A percentile compares a stretch with the other conserved stretches of the same genome.
phyloP scores from a whole-genome alignment of 30 jellyfish, hydroid and myxozoan species.

The Pseudorhiza aurosa region DNA sequence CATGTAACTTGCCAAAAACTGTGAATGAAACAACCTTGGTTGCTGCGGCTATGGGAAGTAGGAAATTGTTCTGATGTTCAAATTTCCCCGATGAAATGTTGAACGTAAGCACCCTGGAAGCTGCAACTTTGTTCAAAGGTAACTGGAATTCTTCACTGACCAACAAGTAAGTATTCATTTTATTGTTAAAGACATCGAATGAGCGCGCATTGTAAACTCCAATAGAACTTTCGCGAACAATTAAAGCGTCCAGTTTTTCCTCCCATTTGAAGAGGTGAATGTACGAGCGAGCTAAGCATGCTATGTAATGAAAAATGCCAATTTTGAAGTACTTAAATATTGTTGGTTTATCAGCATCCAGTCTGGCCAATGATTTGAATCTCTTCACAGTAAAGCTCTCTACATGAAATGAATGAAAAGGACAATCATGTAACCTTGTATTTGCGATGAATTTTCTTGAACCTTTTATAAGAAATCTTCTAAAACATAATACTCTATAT shows the following conservation, averaged over 20 bases:
- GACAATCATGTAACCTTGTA: too few relatives aligned
- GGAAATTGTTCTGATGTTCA: conserved; percentile 50
- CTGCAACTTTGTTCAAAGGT: conserved; percentile 3
- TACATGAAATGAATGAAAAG: too few relatives aligned
- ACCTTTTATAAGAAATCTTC: too few relatives aligned
- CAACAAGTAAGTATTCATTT: conserved; percentile 43
- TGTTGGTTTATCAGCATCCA: background rate
- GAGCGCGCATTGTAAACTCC: conserved; percentile 55
- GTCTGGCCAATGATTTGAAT: conserved; percentile 23
- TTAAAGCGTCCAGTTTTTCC: conserved; percentile 20
- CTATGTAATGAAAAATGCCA: conserved; percentile 35
- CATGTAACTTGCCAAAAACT: conserved; percentile 70
- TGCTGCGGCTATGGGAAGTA: conserved; percentile 60
- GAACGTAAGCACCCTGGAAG: conserved; percentile 73
- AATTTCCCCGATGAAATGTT: conserved; percentile 20
- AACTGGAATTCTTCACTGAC: conserved; percentile 46
- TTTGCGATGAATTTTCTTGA: background rate
- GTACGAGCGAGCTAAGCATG: background rate
- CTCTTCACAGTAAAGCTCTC: conserved; percentile 66
- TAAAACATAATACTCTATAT: too few relatives aligned
- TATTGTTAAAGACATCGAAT: conserved; percentile 49
- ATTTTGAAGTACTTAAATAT: conserved; percentile 44
- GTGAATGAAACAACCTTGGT: conserved; percentile 53
- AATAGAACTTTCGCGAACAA: conserved; percentile 25
- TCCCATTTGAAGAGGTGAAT: conserved; percentile 70